A percentile compares a stretch with the other conserved stretches of the same genome.
phyloP scores from a whole-genome alignment of 2,113 vertebrate genomes.

The Bucco capensis region DNA sequence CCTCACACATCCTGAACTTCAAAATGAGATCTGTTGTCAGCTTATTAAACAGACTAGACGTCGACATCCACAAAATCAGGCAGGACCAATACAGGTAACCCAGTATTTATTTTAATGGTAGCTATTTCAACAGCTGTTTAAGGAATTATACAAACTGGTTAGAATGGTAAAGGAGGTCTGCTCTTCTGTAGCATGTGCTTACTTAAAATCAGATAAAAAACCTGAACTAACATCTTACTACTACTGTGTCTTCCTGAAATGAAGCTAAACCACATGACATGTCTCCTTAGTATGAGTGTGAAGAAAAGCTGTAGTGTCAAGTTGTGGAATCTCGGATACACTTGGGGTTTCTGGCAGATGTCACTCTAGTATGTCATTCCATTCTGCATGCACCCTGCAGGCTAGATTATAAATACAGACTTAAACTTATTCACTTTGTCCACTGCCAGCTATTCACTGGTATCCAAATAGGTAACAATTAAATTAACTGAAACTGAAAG shows the following conservation, averaged over 20 bases:
- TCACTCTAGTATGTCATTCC: not conserved
- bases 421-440: not conserved
- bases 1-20: constrained; percentile 91
- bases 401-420: not conserved
- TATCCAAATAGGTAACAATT: not conserved
- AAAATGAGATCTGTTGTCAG: constrained; percentile 97
- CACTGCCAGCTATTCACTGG: not conserved
- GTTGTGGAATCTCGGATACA: not conserved
- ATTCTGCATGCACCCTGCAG: not conserved
- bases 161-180: not conserved
- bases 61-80: constrained; percentile 83
- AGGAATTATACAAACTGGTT: not conserved
- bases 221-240: not conserved
- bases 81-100: constrained; percentile 88
- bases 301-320: not conserved
- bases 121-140: not conserved
- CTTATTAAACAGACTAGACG: constrained; percentile 93
- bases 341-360: not conserved
- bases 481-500: not conserved
- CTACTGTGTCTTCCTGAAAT: not conserved
- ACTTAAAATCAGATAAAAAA: not conserved
- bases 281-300: not conserved
- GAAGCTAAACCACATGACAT: not conserved
- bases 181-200: not conserved
- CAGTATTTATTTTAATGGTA: not conserved